Evolutionary conservation across 30 jellyfish, hydroid and myxozoan genomes (phyloP).

Genomic region (Clytia hemisphaerica): DNA sequence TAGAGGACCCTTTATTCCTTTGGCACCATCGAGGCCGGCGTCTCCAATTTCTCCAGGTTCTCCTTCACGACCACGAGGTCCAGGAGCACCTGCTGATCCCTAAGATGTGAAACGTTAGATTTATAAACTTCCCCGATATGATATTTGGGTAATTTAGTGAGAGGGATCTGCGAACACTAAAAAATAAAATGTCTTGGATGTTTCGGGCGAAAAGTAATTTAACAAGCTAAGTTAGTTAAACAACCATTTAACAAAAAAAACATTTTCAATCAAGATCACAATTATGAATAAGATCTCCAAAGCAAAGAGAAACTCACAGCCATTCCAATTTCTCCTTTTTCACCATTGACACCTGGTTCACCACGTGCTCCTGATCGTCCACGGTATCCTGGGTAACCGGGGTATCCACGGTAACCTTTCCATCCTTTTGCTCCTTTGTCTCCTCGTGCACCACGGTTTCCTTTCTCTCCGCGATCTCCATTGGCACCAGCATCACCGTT

Average conservation of each 20-base stretch:
- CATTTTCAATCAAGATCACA: too few species aligned
- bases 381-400: slow-evolving; percentile 40
- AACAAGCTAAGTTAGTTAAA: too few species aligned
- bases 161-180: too few species aligned
- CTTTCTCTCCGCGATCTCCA: slow-evolving; percentile 24
- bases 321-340: slow-evolving; percentile 37
- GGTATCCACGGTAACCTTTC: slow-evolving; percentile 30
- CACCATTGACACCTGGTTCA: slow-evolving; percentile 49
- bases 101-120: neutral
- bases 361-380: slow-evolving; percentile 47
- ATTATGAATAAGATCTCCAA: too few species aligned
- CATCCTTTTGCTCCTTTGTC: slow-evolving; percentile 68
- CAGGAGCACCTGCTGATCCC: slow-evolving; percentile 69
- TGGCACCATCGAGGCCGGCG: slow-evolving; percentile 53
- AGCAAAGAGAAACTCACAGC: slow-evolving; percentile 13
- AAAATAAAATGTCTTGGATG: too few species aligned
- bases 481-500: slow-evolving; percentile 35
- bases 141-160: too few species aligned
- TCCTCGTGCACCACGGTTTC: slow-evolving; percentile 48
- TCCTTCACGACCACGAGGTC: slow-evolving; percentile 47
- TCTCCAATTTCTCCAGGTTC: slow-evolving; percentile 28
- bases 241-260: too few species aligned
- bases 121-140: too few species aligned
- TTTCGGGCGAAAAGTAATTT: too few species aligned
- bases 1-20: slow-evolving; percentile 43